A percentile compares a stretch with the other conserved stretches of the same genome.
Evolutionary conservation across 2,797 vertebrate species (phyloP).

Genomic region (Cynodonichthys magdalenae): DNA sequence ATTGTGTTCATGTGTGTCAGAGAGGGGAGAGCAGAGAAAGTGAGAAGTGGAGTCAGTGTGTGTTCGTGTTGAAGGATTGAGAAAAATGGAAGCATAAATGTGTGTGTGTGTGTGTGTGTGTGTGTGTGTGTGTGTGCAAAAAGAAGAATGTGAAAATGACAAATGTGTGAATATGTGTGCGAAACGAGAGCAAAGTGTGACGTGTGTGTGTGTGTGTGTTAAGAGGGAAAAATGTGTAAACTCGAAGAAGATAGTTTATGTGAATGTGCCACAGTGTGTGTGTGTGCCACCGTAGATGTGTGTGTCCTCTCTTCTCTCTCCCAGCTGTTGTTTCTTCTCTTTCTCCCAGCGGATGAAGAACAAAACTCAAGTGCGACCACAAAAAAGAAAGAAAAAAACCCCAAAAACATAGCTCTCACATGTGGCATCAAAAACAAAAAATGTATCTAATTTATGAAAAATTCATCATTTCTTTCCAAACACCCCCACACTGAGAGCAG

Average conservation of each 20-base stretch:
- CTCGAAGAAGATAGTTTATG: conserved; percentile 38
- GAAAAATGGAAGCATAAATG: conserved; percentile 35
- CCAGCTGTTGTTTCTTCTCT: conserved; percentile 61
- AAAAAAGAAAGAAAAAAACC: neutral
- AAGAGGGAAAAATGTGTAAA: conserved; percentile 42
- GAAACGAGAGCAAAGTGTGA: conserved; percentile 61
- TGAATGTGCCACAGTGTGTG: conserved; percentile 24
- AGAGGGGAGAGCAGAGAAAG: conserved; percentile 23
- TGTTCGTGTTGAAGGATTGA: conserved; percentile 47
- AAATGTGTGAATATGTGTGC: conserved; percentile 66
- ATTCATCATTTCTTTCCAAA: conserved; percentile 22
- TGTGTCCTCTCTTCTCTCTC: conserved; percentile 41
- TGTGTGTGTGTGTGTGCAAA: conserved; percentile 28
- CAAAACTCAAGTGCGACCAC: conserved; percentile 40
- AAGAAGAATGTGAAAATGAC: conserved; percentile 62
- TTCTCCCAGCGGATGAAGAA: conserved; percentile 43
- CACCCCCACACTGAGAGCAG: conserved; percentile 38
- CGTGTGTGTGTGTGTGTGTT: conserved; percentile 29
- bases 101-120: conserved; percentile 31
- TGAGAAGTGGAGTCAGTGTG: conserved; percentile 45
- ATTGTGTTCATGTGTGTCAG: conserved; percentile 27
- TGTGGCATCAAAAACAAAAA: conserved; percentile 40
- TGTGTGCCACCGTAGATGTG: conserved; percentile 17
- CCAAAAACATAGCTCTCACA: conserved; percentile 15
- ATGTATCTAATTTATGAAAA: conserved; percentile 35